phyloP scores from a whole-genome alignment of 2,113 vertebrate species.

The Ivindomyrus marchei region DNA sequence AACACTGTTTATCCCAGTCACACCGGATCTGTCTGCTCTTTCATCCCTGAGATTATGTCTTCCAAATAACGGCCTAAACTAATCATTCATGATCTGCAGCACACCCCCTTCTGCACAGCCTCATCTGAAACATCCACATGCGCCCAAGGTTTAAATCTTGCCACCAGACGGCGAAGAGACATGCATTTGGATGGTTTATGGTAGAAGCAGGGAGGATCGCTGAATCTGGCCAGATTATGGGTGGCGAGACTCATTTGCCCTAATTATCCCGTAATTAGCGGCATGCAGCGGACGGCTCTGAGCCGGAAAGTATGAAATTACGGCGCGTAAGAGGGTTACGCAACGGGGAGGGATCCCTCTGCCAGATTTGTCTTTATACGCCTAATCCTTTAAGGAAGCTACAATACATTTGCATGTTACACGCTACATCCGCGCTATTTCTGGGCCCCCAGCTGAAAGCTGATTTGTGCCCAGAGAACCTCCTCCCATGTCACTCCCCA shows the following conservation, averaged over 20 bases:
- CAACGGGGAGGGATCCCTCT: neutral
- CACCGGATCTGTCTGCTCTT: neutral
- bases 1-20: neutral
- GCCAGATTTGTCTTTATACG: neutral
- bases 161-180: neutral
- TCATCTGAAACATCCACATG: neutral
- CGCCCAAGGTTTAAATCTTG: neutral
- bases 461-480: neutral
- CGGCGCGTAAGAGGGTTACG: neutral
- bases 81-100: neutral
- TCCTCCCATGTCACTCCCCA: neutral
- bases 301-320: neutral
- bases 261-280: constrained; percentile 16
- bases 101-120: neutral
- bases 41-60: neutral
- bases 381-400: neutral
- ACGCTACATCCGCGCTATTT: neutral
- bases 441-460: neutral
- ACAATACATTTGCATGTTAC: neutral
- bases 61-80: neutral
- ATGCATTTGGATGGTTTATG: neutral
- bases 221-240: neutral
- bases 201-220: neutral
- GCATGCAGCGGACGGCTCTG: neutral
- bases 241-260: neutral